Conservation (phyloP, 2,797 vertebrate species). For the Trachurus trachurus region DNA sequence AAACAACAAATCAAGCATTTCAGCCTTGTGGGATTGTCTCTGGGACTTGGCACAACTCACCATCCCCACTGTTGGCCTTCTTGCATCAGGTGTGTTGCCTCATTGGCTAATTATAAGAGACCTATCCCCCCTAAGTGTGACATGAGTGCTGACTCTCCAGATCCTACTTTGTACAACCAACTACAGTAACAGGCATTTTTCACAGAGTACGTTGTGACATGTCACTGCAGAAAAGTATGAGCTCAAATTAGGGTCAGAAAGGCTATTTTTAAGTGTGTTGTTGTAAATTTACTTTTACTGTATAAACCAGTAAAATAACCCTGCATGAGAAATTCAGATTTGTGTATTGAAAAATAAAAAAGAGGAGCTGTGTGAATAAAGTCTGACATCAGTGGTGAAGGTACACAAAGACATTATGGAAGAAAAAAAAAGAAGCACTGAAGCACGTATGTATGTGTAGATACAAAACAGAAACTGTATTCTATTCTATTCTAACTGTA, state of each 20-base stretch:
- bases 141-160: conserved; percentile 3
- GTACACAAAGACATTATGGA: too few species aligned
- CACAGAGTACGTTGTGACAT: not conserved
- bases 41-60: not conserved
- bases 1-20: conserved; percentile 27
- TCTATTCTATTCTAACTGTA: too few species aligned
- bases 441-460: too few species aligned
- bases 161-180: not conserved
- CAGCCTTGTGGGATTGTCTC: not conserved
- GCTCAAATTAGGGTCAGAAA: not conserved
- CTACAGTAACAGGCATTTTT: not conserved
- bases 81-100: conserved; percentile 1
- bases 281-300: not conserved
- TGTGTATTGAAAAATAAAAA: not conserved
- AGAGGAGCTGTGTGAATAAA: too few species aligned
- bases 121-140: not conserved
- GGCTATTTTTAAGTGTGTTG: not conserved
- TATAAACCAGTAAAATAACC: not conserved
- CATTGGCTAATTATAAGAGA: conserved; percentile 19
- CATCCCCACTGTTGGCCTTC: not conserved
- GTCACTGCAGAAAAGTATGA: not conserved
- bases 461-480: too few species aligned
- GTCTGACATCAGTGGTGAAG: too few species aligned
- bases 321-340: not conserved
- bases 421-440: too few species aligned